These are phyloP conservation scores for Acyrthosiphon pisum DNA, from an alignment of 1,140 invertebrate species.

Conservation along the genomic window DNA sequence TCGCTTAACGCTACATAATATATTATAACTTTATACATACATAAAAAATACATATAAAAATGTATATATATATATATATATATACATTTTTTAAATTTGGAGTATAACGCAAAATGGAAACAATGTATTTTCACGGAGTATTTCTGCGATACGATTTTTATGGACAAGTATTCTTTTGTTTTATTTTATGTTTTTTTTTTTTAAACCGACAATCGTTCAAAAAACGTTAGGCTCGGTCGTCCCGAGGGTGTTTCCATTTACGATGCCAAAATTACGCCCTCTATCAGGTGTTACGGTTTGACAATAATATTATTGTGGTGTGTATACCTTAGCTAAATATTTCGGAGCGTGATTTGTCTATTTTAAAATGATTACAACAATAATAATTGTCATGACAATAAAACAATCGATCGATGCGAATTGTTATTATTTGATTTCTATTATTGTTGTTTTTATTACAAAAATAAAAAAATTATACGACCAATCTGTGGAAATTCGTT, in stretches of 20 bases:
- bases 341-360: background rate
- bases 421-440: background rate
- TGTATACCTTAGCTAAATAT: background rate
- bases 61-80: no score
- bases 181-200: background rate
- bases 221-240: background rate
- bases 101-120: conserved; percentile 48
- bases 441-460: background rate
- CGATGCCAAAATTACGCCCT: background rate
- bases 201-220: background rate
- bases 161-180: background rate
- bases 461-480: background rate
- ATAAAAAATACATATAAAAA: no score
- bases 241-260: background rate
- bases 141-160: conserved; percentile 3
- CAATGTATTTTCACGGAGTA: conserved; percentile 55
- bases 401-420: background rate
- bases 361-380: conserved; percentile 23
- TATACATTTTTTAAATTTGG: conserved; percentile 8
- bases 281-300: background rate
- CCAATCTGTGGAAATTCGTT: background rate
- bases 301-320: background rate
- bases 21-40: conserved; percentile 5
- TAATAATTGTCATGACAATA: background rate
- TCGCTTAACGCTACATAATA: conserved; percentile 53